Evolutionary conservation across 2,888 invertebrate species (phyloP).

Genomic region (Leptinotarsa rubiginosa): DNA sequence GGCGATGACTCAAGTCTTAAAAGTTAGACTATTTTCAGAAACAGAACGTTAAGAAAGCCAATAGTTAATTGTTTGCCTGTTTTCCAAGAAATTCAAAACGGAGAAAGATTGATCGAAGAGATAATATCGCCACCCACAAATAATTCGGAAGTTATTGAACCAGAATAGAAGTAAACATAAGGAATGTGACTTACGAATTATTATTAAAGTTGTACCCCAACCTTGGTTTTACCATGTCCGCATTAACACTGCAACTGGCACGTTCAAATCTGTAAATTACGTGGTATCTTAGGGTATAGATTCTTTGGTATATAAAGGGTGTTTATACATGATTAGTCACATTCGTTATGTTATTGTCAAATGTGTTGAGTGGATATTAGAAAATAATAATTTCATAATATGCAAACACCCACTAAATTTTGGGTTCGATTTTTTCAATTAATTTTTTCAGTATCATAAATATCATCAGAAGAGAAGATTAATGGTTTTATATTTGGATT

Average conservation of each 20-base stretch:
- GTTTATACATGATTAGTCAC: constrained; percentile 3
- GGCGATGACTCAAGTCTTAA: too few species aligned
- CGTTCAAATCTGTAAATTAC: constrained; percentile 17
- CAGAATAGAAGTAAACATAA: constrained; percentile 11
- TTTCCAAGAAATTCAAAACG: too few species aligned
- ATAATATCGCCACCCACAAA: too few species aligned
- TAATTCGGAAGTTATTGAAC: neutral
- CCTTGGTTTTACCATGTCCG: constrained; percentile 16
- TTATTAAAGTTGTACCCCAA: constrained; percentile 19
- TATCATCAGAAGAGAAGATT: too few species aligned
- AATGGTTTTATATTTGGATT: too few species aligned
- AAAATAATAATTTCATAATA: neutral
- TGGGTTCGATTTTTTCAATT: neutral
- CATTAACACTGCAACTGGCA: constrained; percentile 15
- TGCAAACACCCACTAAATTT: too few species aligned
- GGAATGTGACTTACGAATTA: constrained; percentile 15
- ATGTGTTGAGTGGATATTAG: neutral
- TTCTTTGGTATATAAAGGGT: neutral
- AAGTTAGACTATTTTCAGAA: too few species aligned
- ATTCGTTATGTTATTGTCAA: neutral
- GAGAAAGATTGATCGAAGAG: too few species aligned
- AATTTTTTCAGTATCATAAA: too few species aligned
- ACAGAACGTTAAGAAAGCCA: too few species aligned
- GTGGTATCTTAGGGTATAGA: constrained; percentile 18
- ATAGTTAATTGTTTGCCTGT: too few species aligned